Conservation (phyloP, 2,888 invertebrate species). For the Drosophila rubida region DNA sequence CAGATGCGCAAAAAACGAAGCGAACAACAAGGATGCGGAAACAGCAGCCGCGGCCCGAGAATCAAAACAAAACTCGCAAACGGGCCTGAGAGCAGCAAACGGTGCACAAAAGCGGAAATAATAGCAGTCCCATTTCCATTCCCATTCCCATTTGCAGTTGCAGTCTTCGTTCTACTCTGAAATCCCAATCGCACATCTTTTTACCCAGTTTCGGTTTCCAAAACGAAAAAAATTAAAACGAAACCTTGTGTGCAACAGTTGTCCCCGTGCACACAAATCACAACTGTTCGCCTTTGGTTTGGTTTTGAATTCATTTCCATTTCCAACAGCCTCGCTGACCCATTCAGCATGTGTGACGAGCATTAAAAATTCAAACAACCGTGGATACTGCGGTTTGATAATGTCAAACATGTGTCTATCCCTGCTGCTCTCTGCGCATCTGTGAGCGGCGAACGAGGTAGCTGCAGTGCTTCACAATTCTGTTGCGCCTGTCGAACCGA, state of each 20-base stretch:
- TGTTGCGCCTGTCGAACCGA: slow-evolving; percentile 13
- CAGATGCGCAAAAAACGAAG: slow-evolving; percentile 63
- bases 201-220: slow-evolving; percentile 13
- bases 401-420: slow-evolving; percentile 74
- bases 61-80: slow-evolving; percentile 68
- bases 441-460: slow-evolving; percentile 32
- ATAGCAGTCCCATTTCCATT: slow-evolving; percentile 44
- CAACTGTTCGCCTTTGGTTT: slow-evolving; percentile 64
- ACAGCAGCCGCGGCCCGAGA: slow-evolving; percentile 53
- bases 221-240: background rate
- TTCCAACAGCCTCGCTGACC: slow-evolving; percentile 30
- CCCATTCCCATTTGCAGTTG: slow-evolving; percentile 8
- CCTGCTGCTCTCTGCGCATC: slow-evolving; percentile 25
- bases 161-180: slow-evolving; percentile 32
- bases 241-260: slow-evolving; percentile 64
- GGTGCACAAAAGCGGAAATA: slow-evolving; percentile 61
- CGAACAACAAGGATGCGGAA: slow-evolving; percentile 67
- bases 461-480: background rate
- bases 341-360: slow-evolving; percentile 55
- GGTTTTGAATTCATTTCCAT: slow-evolving; percentile 71
- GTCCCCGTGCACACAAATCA: slow-evolving; percentile 60
- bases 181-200: slow-evolving; percentile 19
- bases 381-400: slow-evolving; percentile 66
- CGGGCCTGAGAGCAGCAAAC: slow-evolving; percentile 45
- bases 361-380: slow-evolving; percentile 54